A percentile compares a stretch with the other conserved stretches of the same genome.
Evolutionary conservation across 2,113 vertebrate species (phyloP).

Genomic region (Pteronura brasiliensis): DNA sequence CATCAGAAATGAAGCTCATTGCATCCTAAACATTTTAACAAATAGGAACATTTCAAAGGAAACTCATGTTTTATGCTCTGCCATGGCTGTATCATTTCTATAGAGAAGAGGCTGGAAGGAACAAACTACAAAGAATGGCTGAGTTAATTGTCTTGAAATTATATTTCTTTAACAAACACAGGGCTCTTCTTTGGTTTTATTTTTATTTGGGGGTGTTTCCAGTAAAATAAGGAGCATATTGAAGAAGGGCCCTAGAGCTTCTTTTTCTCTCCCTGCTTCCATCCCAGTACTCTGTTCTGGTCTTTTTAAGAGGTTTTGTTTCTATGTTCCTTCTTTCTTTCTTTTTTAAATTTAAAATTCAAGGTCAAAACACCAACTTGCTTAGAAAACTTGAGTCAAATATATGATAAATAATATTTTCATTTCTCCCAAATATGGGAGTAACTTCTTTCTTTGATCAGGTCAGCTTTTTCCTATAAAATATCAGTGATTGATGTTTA

Average conservation of each 20-base stretch:
- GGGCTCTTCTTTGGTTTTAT: not conserved
- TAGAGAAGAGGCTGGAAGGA: not conserved
- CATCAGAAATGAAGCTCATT: not conserved
- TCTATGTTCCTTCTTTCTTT: not conserved
- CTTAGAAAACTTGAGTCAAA: not conserved
- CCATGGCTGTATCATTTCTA: not conserved
- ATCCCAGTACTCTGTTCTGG: not conserved
- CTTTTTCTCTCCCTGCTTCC: not conserved
- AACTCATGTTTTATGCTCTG: not conserved
- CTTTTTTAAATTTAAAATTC: not conserved
- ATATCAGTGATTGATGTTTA: not conserved
- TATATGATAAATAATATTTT: not conserved
- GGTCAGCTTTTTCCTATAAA: not conserved
- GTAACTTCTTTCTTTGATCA: not conserved
- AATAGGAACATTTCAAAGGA: not conserved
- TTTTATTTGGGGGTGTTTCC: not conserved
- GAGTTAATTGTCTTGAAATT: not conserved
- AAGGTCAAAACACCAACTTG: not conserved
- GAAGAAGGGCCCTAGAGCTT: not conserved
- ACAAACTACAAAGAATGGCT: not conserved
- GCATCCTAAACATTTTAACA: not conserved
- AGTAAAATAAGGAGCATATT: not conserved
- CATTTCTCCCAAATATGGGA: not conserved
- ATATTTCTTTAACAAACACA: not conserved
- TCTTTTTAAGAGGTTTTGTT: not conserved